Evolutionary conservation across 1,140 invertebrate genomes (phyloP).

Genomic region (Drosophila subpulchrella): DNA sequence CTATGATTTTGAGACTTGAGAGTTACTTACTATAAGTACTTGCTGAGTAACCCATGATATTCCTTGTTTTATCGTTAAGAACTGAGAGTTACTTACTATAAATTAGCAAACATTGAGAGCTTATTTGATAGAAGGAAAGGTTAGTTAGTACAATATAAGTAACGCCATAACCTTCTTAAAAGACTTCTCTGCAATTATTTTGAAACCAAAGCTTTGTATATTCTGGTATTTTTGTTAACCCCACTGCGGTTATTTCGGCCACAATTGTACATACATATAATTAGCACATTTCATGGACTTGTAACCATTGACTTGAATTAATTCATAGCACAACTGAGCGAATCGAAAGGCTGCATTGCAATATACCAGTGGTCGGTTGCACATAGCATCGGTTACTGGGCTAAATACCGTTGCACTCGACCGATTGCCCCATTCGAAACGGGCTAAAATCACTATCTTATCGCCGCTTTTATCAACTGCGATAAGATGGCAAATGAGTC

Average conservation of each 20-base stretch:
- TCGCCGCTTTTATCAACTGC: not conserved
- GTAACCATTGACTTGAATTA: conserved; percentile 1
- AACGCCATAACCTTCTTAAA: too few relatives aligned
- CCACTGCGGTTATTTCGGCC: not conserved
- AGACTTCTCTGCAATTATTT: not conserved
- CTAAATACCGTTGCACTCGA: not conserved
- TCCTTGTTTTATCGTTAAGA: too few relatives aligned
- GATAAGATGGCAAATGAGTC: conserved; percentile 17
- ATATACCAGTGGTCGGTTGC: not conserved
- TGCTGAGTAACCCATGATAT: too few relatives aligned
- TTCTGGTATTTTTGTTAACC: not conserved
- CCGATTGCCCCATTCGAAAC: not conserved
- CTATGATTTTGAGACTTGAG: too few relatives aligned
- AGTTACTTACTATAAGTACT: too few relatives aligned
- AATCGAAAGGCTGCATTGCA: conserved; percentile 24
- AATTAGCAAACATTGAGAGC: too few relatives aligned
- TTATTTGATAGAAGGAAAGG: too few relatives aligned
- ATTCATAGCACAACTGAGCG: conserved; percentile 7
- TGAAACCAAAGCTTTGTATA: not conserved
- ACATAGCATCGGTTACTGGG: not conserved
- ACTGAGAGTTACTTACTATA: too few relatives aligned
- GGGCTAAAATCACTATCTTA: conserved; percentile 3
- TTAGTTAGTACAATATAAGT: too few relatives aligned
- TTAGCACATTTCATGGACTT: conserved; percentile 36
- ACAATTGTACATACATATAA: not conserved